Conservation (phyloP, 2,888 invertebrate species). For the Eledona agricola region DNA sequence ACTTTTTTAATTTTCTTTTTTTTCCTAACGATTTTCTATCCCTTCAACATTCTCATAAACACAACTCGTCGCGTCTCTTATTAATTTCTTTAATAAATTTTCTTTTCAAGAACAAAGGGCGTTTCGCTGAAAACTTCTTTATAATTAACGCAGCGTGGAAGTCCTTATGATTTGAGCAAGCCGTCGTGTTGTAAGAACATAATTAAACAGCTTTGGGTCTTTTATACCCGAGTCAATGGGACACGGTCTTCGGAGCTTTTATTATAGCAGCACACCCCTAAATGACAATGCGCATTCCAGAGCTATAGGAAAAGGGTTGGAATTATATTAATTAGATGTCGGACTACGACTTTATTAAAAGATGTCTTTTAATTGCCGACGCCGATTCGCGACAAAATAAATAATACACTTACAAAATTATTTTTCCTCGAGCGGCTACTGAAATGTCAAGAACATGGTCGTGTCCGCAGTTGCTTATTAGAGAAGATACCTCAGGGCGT, state of each 20-base stretch:
- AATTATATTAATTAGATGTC: slow-evolving; percentile 57
- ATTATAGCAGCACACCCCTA: slow-evolving; percentile 47
- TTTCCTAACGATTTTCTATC: too few species aligned
- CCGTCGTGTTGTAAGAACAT: slow-evolving; percentile 53
- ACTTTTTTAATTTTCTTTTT: too few species aligned
- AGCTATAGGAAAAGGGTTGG: slow-evolving; percentile 52
- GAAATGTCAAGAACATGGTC: slow-evolving; percentile 23
- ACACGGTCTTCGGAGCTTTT: slow-evolving; percentile 44
- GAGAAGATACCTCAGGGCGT: slow-evolving; percentile 20
- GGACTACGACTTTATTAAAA: slow-evolving; percentile 55
- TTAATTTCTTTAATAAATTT: slow-evolving; percentile 39
- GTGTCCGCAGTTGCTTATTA: slow-evolving; percentile 11
- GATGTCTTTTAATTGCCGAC: slow-evolving; percentile 33
- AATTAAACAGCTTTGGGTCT: slow-evolving; percentile 55
- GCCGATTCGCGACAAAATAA: slow-evolving; percentile 10
- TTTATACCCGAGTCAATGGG: slow-evolving; percentile 51
- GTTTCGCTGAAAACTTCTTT: slow-evolving; percentile 36
- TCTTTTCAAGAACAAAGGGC: slow-evolving; percentile 38
- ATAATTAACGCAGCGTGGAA: slow-evolving; percentile 48
- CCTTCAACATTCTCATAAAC: too few species aligned
- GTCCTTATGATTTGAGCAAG: slow-evolving; percentile 45
- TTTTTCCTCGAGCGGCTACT: slow-evolving; percentile 4
- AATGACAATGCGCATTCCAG: slow-evolving; percentile 56
- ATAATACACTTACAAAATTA: slow-evolving; percentile 3
- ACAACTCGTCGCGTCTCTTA: slow-evolving; percentile 37